These are phyloP conservation scores for Anthopleura sola DNA, from an alignment of 64 coral and sea anemone species.

Conservation along the genomic window DNA sequence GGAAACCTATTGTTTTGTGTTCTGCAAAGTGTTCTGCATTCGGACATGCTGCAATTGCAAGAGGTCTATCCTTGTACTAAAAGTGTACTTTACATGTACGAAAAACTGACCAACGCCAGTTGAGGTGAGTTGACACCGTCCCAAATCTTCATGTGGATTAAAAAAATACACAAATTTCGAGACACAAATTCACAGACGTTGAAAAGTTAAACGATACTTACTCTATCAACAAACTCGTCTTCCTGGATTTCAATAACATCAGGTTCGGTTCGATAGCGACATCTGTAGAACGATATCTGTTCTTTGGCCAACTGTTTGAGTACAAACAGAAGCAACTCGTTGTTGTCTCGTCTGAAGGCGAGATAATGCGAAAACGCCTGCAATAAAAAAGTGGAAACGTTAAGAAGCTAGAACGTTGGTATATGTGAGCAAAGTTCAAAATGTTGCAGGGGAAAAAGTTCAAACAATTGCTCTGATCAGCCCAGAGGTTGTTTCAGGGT, in stretches of 20 bases:
- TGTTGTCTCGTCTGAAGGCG: slow-evolving; percentile 94
- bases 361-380: slow-evolving; percentile 90
- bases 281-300: slow-evolving; percentile 80
- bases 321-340: slow-evolving; percentile 89
- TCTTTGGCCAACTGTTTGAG: slow-evolving; percentile 85
- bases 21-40: too few species aligned
- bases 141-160: too few species aligned
- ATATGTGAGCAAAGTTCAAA: too few species aligned
- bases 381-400: neutral
- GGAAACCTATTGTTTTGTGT: too few species aligned
- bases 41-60: too few species aligned
- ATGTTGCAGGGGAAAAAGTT: too few species aligned
- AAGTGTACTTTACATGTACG: too few species aligned
- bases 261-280: slow-evolving; percentile 78
- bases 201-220: slow-evolving; percentile 20
- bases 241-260: slow-evolving; percentile 90
- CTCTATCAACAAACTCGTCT: slow-evolving; percentile 89
- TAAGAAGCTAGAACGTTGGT: neutral
- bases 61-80: too few species aligned
- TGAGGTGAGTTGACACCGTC: too few species aligned
- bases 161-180: neutral
- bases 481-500: too few species aligned
- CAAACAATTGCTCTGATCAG: too few species aligned
- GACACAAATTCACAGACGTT: neutral
- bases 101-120: too few species aligned